Evolutionary conservation across 2,113 vertebrate species (phyloP).

Genomic region (Ammodytes dubius): DNA sequence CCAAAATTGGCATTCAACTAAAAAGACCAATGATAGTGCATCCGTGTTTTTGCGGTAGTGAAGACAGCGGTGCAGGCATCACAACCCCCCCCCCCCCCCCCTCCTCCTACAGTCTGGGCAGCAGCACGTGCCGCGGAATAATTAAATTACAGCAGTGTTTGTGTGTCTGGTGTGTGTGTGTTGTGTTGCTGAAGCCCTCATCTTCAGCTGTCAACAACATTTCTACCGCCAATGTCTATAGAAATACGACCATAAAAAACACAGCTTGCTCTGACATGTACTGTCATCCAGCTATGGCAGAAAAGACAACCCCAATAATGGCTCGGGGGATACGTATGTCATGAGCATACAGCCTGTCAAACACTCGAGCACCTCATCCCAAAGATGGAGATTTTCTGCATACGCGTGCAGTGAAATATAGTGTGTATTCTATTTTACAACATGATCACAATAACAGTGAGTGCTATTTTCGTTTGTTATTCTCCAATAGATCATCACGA

Average conservation of each 20-base stretch:
- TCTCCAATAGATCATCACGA: background rate
- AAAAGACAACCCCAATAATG: background rate
- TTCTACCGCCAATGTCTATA: background rate
- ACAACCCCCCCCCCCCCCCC: background rate
- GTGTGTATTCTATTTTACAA: background rate
- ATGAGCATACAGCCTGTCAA: constrained; percentile 19
- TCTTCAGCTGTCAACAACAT: constrained; percentile 21
- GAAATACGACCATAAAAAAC: background rate
- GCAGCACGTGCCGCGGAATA: constrained; percentile 21
- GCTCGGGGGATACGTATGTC: background rate
- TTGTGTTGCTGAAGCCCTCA: background rate
- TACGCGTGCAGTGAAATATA: background rate
- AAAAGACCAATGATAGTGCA: background rate
- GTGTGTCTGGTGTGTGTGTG: background rate
- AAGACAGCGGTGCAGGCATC: constrained; percentile 22
- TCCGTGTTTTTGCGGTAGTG: constrained; percentile 26
- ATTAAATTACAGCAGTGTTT: constrained; percentile 45
- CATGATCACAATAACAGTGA: background rate
- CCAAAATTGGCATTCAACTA: background rate
- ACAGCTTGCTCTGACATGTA: background rate
- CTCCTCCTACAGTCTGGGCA: constrained; percentile 7
- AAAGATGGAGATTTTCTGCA: background rate
- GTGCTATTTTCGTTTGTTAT: background rate
- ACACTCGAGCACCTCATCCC: background rate
- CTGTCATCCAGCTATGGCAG: background rate